Percentiles rank a stretch among this genome's conserved stretches.
Evolutionary conservation across 2,797 vertebrate species (phyloP).

Genomic region (Eulemur albifrons): DNA sequence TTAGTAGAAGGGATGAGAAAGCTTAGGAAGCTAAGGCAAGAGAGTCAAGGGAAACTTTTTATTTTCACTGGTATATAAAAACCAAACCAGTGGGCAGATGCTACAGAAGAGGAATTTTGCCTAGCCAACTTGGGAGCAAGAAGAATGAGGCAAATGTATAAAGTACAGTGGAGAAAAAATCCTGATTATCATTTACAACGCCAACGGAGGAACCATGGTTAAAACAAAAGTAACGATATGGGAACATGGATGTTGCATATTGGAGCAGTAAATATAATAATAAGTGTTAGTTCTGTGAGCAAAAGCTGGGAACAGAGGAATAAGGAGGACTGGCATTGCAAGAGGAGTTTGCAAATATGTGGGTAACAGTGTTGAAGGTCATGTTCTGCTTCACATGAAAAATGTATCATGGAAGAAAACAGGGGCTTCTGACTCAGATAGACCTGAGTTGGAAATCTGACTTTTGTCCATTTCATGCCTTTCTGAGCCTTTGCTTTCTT

Average conservation of each 20-base stretch:
- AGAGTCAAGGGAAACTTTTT: neutral
- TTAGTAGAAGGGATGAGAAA: neutral
- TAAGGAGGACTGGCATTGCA: neutral
- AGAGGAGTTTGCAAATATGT: neutral
- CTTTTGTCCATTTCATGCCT: neutral
- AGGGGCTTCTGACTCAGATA: neutral
- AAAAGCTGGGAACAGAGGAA: neutral
- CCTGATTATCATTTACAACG: neutral
- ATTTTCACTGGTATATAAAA: conserved; percentile 15
- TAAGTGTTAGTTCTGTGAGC: neutral
- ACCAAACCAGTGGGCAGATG: neutral
- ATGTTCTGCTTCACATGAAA: neutral
- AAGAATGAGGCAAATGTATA: neutral
- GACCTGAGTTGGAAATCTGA: neutral
- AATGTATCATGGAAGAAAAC: neutral
- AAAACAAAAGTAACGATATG: neutral
- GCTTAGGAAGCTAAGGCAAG: neutral
- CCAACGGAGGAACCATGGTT: neutral
- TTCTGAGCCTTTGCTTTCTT: neutral
- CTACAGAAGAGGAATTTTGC: neutral
- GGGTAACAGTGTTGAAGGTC: neutral
- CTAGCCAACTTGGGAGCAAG: neutral
- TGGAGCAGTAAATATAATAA: neutral
- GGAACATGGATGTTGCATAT: neutral
- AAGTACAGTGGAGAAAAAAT: neutral